Percentiles rank a stretch among this genome's conserved stretches.
phyloP scores from a whole-genome alignment of 2,113 vertebrate species.

The Pongo pygmaeus region DNA sequence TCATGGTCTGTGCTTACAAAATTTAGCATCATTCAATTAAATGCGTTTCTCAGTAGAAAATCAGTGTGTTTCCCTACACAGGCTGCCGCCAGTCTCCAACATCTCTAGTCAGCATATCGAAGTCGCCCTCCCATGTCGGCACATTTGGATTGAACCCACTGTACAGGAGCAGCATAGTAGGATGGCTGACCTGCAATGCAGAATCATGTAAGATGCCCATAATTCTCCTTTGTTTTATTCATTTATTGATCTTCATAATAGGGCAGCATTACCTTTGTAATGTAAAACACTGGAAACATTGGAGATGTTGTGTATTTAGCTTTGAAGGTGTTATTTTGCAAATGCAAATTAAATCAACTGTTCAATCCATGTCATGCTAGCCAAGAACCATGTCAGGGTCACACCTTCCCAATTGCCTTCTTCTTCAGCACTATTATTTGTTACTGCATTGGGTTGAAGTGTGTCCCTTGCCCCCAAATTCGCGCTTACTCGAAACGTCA shows the following conservation, averaged over 20 bases:
- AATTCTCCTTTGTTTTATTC: background rate
- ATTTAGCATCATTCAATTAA: background rate
- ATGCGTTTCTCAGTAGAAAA: background rate
- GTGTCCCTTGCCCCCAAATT: accelerated
- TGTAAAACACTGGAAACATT: background rate
- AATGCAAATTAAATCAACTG: background rate
- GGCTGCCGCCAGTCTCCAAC: background rate
- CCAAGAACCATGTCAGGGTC: accelerated
- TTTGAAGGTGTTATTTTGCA: background rate
- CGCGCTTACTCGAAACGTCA: background rate
- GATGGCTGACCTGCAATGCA: accelerated
- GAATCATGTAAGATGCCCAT: accelerated
- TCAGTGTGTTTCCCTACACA: accelerated
- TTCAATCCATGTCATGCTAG: accelerated
- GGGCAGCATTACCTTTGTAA: background rate
- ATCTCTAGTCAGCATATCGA: accelerated
- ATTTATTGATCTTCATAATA: background rate
- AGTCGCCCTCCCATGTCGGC: background rate
- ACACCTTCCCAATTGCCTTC: accelerated
- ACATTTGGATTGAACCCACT: accelerated
- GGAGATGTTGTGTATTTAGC: accelerated
- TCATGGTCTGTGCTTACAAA: background rate
- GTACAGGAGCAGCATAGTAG: accelerated
- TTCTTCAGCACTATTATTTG: accelerated
- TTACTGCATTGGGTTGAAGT: accelerated